A percentile compares a stretch with the other conserved stretches of the same genome.
Conservation (phyloP, 2,888 invertebrate species). For the Drosophila rellima region DNA sequence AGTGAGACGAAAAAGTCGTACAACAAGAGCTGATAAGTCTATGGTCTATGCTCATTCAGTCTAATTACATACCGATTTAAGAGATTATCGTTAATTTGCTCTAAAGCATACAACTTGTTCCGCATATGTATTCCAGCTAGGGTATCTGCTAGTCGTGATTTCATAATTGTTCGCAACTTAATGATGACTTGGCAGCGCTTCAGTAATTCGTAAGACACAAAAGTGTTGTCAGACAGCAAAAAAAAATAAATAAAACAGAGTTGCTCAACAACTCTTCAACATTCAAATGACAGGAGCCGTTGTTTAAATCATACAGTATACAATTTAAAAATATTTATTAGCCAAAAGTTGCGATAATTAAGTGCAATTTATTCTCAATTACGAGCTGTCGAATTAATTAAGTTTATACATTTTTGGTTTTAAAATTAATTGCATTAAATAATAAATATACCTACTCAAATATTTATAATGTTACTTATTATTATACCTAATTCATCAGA, state of each 20-base stretch:
- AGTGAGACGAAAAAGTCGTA: conserved; percentile 9
- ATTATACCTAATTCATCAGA: background rate
- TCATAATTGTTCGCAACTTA: background rate
- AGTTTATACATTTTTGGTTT: background rate
- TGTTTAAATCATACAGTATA: conserved; percentile 4
- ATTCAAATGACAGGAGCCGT: conserved; percentile 20
- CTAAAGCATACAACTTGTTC: background rate
- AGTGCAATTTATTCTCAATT: conserved; percentile 17
- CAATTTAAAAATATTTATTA: conserved; percentile 9
- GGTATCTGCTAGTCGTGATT: conserved; percentile 13
- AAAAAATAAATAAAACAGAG: conserved; percentile 8
- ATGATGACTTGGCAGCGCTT: conserved; percentile 22
- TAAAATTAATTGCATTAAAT: background rate
- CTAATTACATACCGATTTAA: background rate
- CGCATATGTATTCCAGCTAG: background rate
- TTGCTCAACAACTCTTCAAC: conserved; percentile 21
- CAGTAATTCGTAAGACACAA: conserved; percentile 26
- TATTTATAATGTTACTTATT: background rate
- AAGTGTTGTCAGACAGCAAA: conserved; percentile 21
- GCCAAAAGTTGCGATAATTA: conserved; percentile 25
- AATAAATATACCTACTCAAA: background rate
- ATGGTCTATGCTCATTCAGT: background rate
- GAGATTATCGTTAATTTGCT: background rate
- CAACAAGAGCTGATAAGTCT: background rate
- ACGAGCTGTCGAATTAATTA: conserved; percentile 6